A percentile compares a stretch with the other conserved stretches of the same genome.
phyloP scores from a whole-genome alignment of 1,140 invertebrate genomes.

The Pseudomyrmex flavicornis region DNA sequence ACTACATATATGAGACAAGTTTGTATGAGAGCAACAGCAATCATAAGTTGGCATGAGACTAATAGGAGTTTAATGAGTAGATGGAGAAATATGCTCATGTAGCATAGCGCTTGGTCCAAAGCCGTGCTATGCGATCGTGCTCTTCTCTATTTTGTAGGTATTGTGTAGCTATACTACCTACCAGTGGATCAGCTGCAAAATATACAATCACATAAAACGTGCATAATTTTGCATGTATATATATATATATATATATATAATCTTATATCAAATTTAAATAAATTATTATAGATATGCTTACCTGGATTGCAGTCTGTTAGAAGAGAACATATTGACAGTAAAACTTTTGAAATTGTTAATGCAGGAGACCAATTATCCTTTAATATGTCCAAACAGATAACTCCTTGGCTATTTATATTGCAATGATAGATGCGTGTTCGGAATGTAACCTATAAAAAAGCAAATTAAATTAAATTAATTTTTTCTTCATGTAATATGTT shows the following conservation, averaged over 20 bases:
- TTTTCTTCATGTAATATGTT: not conserved
- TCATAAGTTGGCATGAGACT: conserved; percentile 81
- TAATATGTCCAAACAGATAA: conserved; percentile 97
- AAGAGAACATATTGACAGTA: conserved; percentile 97
- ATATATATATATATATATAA: not conserved
- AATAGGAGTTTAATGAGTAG: conserved; percentile 73
- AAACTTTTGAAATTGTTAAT: conserved; percentile 97
- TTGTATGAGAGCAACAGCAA: conserved; percentile 69
- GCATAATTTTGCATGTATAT: not conserved
- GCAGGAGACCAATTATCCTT: conserved; percentile 99
- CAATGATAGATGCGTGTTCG: conserved; percentile 98
- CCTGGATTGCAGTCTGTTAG: conserved; percentile 98
- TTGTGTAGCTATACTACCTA: conserved; percentile 99
- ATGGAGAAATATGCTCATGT: conserved; percentile 88
- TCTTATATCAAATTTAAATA: conserved; percentile 11
- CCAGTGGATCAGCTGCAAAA: conserved; percentile 95
- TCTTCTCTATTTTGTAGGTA: conserved; percentile 98
- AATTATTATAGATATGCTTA: conserved; percentile 81
- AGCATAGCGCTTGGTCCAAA: conserved; percentile 99
- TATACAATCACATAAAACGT: conserved; percentile 47
- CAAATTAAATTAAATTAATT: not conserved
- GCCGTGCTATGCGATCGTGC: conserved; percentile 98
- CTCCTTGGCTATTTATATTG: conserved; percentile 98
- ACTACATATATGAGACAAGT: conserved; percentile 50
- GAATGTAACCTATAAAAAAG: conserved; percentile 94